Base-by-base conservation (phyloP, 2,888 invertebrate genomes). In the Drosophila longiperda region DNA sequence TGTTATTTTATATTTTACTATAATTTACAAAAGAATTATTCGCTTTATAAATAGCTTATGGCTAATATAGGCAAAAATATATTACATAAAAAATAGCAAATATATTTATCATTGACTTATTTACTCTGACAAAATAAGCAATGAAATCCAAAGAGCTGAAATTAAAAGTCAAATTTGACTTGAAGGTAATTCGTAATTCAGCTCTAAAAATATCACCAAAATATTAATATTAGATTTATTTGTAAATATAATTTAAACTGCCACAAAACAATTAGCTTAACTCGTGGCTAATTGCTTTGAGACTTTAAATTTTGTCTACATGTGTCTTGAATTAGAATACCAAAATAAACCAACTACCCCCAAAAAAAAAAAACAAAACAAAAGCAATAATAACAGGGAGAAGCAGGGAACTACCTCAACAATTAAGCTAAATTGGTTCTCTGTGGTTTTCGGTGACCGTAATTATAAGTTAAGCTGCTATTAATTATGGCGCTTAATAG, bases 391-490 rank as follows among this genome's bases (percentile, higher is more conserved):
- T 17, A 15, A 15, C 29, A 32, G 29, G 38, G 15, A 26, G n/a
- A 29, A 17, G 23, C 29, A 15, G 40, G 45, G 75, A 75, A 62
- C 73, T 55, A 84, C 85, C 90, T 90, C 87, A 83, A 81, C 90
- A 89, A 85, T 85, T 90, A 90, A 89, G 90, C 85, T 66, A 66
- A 90, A 90, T 84, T 68, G 87, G 69, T 83, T 89, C 82, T 75
- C 78, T 88, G 88, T 76, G 90, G 86, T 80, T 75, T 78, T 75
- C 68, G 86, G 86, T 83, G 87, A 90, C 90, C 90, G 90, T 87
- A 87, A 87, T 87, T 90, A 87, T 90, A 87, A 87, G 91, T 85
- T 90, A 87, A 87, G 91, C 91, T 85, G 90, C 91, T 90, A 90
- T 87, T 87, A 90, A 87, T 87, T 87, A 87, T 88, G 87, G 89